Evolutionary conservation across 2,113 vertebrate genomes (phyloP).

Genomic region (Datnioides undecimradiatus): DNA sequence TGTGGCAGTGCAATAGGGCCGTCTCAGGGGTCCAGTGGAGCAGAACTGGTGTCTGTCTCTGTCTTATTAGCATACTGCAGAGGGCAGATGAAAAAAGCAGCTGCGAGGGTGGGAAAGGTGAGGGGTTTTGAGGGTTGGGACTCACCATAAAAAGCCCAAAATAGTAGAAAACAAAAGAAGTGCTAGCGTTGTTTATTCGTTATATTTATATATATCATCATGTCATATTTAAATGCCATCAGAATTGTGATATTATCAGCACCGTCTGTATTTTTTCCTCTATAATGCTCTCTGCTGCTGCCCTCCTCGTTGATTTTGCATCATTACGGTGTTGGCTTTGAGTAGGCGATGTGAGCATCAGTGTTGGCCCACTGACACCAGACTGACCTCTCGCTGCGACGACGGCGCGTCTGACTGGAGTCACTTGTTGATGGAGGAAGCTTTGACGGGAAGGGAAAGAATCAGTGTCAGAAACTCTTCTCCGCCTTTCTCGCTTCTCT

Average conservation of each 20-base stretch:
- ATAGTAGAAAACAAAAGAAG: background rate
- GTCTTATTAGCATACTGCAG: conserved; percentile 37
- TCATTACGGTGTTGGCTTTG: background rate
- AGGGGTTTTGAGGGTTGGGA: background rate
- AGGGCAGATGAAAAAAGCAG: background rate
- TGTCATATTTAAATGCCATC: too few relatives aligned
- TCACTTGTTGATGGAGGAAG: conserved; percentile 19
- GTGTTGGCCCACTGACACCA: conserved; percentile 35
- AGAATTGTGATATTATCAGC: background rate
- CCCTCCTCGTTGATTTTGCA: background rate
- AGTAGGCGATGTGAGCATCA: conserved; percentile 6
- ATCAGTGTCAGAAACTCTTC: conserved; percentile 20
- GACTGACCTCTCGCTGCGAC: conserved; percentile 28
- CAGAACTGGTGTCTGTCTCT: conserved; percentile 31
- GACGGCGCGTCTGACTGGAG: background rate
- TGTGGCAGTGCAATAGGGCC: background rate
- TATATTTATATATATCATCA: background rate
- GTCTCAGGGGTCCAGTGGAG: conserved; percentile 29
- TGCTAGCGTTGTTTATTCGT: background rate
- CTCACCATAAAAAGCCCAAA: background rate
- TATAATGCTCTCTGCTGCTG: background rate
- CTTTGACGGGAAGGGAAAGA: background rate
- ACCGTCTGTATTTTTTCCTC: background rate
- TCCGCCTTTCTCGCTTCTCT: background rate
- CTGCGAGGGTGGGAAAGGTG: background rate